phyloP scores from a whole-genome alignment of 2,888 invertebrate genomes.

The Ormyrus thymus region DNA sequence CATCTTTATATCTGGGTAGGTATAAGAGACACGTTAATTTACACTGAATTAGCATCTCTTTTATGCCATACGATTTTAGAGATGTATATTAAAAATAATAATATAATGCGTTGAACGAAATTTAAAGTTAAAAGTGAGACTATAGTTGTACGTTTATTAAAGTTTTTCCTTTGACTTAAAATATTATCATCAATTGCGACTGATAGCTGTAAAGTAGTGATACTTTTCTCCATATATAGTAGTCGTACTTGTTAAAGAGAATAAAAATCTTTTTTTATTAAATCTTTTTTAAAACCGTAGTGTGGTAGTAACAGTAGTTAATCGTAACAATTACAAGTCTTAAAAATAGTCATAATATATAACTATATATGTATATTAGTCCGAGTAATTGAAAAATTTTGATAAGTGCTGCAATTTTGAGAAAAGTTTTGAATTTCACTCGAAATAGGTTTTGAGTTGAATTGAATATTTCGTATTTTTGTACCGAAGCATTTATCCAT shows the following conservation, averaged over 20 bases:
- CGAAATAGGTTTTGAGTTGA: not conserved
- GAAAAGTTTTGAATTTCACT: not conserved
- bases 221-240: slow-evolving; percentile 19
- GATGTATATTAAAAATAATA: not conserved
- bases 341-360: not conserved
- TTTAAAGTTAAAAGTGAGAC: slow-evolving; percentile 22
- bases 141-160: slow-evolving; percentile 28
- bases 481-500: not conserved
- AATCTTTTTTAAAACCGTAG: slow-evolving; percentile 15
- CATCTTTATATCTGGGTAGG: not conserved
- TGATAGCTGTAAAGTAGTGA: slow-evolving; percentile 43
- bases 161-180: slow-evolving; percentile 28
- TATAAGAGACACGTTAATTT: not conserved
- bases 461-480: not conserved
- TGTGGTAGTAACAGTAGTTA: slow-evolving; percentile 27
- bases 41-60: no score
- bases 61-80: not conserved
- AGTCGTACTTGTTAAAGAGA: slow-evolving; percentile 28
- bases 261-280: slow-evolving; percentile 31
- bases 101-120: not conserved
- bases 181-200: slow-evolving; percentile 42
- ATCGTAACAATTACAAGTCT: not conserved
- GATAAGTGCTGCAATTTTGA: slow-evolving; percentile 27
- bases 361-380: not conserved
- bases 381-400: not conserved